Conservation (phyloP, 2,888 invertebrate species). For the Phortica okadai region DNA sequence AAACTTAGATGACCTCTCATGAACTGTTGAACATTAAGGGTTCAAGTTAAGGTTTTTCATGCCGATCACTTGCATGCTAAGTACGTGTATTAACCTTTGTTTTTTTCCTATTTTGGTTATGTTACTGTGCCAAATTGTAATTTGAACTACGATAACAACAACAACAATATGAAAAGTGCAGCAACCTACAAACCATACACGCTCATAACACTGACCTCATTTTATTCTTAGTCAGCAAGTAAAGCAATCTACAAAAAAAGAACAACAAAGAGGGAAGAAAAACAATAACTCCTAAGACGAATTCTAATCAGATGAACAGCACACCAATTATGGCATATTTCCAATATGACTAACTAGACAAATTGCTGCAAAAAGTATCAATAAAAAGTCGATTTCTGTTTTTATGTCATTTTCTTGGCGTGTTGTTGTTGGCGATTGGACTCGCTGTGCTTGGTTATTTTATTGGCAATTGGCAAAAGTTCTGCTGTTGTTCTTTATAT, state of each 20-base stretch:
- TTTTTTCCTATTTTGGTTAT: constrained; percentile 42
- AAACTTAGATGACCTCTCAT: background rate
- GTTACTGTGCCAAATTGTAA: constrained; percentile 53
- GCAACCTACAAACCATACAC: constrained; percentile 55
- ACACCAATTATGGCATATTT: constrained; percentile 56
- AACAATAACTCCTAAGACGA: constrained; percentile 45
- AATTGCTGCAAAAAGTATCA: constrained; percentile 63
- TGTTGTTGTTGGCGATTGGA: background rate
- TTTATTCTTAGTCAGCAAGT: constrained; percentile 58
- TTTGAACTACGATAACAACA: constrained; percentile 47
- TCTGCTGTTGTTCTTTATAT: constrained; percentile 40
- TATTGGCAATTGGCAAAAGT: constrained; percentile 42
- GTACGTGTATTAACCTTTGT: constrained; percentile 25
- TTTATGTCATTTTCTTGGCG: constrained; percentile 19
- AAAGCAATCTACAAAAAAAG: constrained; percentile 51
- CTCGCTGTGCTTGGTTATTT: background rate
- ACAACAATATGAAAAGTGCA: constrained; percentile 51
- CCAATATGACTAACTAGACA: constrained; percentile 30
- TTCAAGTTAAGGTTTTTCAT: background rate
- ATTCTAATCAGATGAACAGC: constrained; percentile 63
- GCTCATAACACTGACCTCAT: constrained; percentile 70
- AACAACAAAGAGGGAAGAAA: background rate
- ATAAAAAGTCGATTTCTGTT: constrained; percentile 48
- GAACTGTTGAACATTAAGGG: background rate
- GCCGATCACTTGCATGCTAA: constrained; percentile 30